Evolutionary conservation across 2,797 vertebrate genomes (phyloP).

Genomic region (Trematomus bernacchii): DNA sequence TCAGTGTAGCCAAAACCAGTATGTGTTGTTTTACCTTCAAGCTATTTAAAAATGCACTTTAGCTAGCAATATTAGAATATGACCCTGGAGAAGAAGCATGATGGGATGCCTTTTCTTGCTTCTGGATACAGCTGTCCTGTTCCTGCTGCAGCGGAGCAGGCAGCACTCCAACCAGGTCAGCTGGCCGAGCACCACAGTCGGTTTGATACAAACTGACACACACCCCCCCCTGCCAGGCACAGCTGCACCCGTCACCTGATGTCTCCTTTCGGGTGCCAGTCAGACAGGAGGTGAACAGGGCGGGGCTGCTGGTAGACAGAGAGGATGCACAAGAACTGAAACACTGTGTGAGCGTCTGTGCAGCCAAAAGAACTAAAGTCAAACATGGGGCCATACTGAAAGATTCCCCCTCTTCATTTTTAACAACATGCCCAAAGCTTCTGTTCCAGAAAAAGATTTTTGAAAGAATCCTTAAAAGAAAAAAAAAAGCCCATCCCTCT

Average conservation of each 20-base stretch:
- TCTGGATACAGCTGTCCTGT: constrained; percentile 6
- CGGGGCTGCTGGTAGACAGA: constrained; percentile 18
- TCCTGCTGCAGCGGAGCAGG: constrained; percentile 27
- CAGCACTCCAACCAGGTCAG: constrained; percentile 63
- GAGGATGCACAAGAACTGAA: constrained; percentile 15
- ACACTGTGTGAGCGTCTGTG: not conserved
- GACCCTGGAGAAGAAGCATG: not conserved
- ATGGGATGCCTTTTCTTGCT: not conserved
- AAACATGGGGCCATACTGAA: not conserved
- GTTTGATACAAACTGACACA: constrained; percentile 68
- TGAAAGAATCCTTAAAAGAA: too few relatives aligned
- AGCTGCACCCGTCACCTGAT: constrained; percentile 78
- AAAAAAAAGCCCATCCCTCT: too few relatives aligned
- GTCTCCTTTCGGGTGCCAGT: constrained; percentile 66
- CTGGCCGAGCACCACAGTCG: constrained; percentile 36
- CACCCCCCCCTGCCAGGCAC: constrained; percentile 53
- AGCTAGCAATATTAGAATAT: constrained; percentile 1
- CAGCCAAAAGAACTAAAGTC: not conserved
- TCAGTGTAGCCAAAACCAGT: not conserved
- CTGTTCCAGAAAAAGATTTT: too few relatives aligned
- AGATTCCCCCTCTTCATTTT: not conserved
- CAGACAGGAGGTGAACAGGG: constrained; percentile 48
- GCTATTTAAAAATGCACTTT: not conserved
- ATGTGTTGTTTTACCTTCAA: not conserved
- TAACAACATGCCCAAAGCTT: not conserved